phyloP scores from a whole-genome alignment of 2,888 invertebrate genomes.

The Myathropa florea region DNA sequence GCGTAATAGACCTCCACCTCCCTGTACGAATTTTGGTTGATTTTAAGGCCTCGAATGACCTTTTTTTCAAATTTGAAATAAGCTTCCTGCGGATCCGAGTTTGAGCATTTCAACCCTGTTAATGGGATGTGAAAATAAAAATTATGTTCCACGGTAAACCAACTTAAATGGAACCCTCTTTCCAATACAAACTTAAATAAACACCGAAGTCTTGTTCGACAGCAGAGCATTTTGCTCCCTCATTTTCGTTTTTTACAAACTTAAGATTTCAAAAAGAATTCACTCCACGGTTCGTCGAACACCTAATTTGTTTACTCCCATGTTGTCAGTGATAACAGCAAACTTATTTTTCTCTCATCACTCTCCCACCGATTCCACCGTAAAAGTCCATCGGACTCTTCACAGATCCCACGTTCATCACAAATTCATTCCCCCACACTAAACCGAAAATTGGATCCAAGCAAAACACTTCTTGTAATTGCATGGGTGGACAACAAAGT shows the following conservation, averaged over 20 bases:
- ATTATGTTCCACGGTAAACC: background rate
- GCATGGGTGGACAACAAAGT: background rate
- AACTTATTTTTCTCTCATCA: background rate
- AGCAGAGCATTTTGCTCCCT: background rate
- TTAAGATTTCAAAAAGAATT: background rate
- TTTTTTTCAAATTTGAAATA: too few relatives aligned
- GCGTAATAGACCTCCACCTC: too few relatives aligned
- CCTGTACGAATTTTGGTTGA: too few relatives aligned
- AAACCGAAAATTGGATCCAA: background rate
- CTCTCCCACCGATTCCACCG: background rate
- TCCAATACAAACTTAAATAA: background rate
- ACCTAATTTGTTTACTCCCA: background rate
- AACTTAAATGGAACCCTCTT: background rate
- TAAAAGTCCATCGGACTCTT: background rate
- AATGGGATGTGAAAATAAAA: background rate
- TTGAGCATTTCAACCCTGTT: too few relatives aligned
- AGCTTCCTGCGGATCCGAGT: too few relatives aligned
- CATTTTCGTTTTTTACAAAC: background rate
- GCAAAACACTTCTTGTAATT: background rate
- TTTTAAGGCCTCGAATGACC: too few relatives aligned
- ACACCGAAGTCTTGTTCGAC: background rate
- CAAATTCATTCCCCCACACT: too few relatives aligned
- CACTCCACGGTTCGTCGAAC: background rate
- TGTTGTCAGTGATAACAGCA: too few relatives aligned
- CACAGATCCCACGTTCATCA: too few relatives aligned